A percentile compares a stretch with the other conserved stretches of the same genome.
These are phyloP conservation scores for Melanogrammus aeglefinus DNA, from an alignment of 2,797 vertebrate species.

Conservation along the genomic window DNA sequence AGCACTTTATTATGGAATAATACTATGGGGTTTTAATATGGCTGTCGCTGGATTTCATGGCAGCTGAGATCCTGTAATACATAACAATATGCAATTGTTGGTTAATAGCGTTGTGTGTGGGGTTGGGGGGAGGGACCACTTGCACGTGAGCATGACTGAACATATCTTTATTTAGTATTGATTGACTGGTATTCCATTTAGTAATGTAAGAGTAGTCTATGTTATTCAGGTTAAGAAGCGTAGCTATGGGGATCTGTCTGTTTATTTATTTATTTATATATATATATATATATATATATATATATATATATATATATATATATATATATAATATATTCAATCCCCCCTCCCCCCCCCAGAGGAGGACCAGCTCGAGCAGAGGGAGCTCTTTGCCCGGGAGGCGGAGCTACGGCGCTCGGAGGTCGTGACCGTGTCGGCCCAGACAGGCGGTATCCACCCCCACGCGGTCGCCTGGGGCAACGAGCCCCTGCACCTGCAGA, in stretches of 20 bases:
- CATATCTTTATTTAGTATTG: background rate
- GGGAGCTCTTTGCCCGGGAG: conserved; percentile 76
- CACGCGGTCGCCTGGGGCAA: conserved; percentile 56
- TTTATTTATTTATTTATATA: background rate
- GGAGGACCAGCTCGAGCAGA: conserved; percentile 71
- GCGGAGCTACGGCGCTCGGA: conserved; percentile 75
- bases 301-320: no score
- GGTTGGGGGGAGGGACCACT: background rate
- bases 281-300: background rate
- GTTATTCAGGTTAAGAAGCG: no score
- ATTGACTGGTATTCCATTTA: background rate
- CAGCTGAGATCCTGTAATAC: conserved; percentile 51
- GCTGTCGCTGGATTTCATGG: conserved; percentile 64
- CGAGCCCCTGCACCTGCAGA: conserved; percentile 60
- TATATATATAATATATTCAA: background rate
- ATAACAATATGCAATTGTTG: no score
- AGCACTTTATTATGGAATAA: background rate
- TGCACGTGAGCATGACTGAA: background rate
- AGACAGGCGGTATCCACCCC: conserved; percentile 64
- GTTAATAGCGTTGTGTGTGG: background rate
- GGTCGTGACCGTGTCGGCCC: conserved; percentile 50
- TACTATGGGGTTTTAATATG: conserved; percentile 46
- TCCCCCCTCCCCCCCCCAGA: conserved; percentile 49
- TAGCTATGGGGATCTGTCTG: background rate
- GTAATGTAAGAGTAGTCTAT: no score